phyloP scores from a whole-genome alignment of 2,888 invertebrate species.

The Pachycephus smyrnensis region DNA sequence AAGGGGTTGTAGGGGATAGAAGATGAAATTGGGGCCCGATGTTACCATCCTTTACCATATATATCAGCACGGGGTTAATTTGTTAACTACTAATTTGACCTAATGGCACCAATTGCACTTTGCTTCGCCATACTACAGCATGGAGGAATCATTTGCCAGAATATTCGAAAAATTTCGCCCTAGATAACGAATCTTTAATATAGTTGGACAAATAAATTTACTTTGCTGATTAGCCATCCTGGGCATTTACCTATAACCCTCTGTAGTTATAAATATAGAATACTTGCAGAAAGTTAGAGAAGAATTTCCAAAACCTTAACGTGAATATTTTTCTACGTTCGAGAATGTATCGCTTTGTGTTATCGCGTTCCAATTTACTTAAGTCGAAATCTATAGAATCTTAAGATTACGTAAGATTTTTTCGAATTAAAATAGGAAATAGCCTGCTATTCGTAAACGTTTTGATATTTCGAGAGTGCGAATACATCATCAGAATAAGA shows the following conservation, averaged over 20 bases:
- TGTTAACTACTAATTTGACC: constrained; percentile 29
- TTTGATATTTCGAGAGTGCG: background rate
- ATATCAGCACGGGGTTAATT: constrained; percentile 25
- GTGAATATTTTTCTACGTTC: background rate
- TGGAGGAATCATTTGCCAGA: background rate
- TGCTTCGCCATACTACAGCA: background rate
- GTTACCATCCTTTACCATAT: background rate
- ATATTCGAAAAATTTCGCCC: background rate
- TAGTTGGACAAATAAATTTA: background rate
- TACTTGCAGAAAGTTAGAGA: background rate
- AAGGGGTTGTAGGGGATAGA: background rate
- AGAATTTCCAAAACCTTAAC: background rate
- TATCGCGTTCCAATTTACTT: background rate
- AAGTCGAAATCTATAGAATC: background rate
- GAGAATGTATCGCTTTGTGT: background rate
- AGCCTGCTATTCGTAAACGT: background rate
- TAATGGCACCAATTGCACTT: constrained; percentile 12
- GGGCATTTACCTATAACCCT: background rate
- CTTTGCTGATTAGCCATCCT: background rate
- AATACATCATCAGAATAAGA: background rate
- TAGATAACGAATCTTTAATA: background rate
- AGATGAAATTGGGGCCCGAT: background rate
- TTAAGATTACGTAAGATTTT: background rate
- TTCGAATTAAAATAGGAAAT: background rate
- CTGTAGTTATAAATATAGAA: no score